Evolutionary conservation across 2,888 invertebrate genomes (phyloP), one percentile per base, ranked within the genome.

Genomic region (Rhamnusium bicolor): DNA sequence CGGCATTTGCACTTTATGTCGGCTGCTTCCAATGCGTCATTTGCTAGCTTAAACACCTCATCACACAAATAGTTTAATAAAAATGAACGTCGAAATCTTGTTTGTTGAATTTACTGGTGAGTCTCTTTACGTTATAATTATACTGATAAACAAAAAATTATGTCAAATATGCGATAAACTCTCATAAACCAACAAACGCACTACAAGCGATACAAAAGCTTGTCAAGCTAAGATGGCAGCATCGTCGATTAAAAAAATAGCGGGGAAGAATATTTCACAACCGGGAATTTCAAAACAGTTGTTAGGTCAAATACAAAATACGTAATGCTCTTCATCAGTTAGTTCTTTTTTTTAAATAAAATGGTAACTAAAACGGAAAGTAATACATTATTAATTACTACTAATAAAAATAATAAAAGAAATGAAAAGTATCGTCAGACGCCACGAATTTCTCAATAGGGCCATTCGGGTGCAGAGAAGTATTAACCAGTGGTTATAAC

Each of bases 141-240:
- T 16, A 40, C 14, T 72, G 21, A 27, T 46, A 54, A 51, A 72
- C 56, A 72, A 67, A 49, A 49, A 60, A 62, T 60, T 29, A 19
- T 24, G 27, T 53, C 32, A 54, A 61, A 54, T 54, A 21, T 69
- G n/a, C 12, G 32, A 62, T 18, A 69, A 61, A 62, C 54, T 40
- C 14, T 18, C 4, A 47, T 24, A 69, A 72, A 69, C 63, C 21
- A 65, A 46, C 56, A 67, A 67, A 67, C 67, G 40, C 32, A 67
- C 40, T 46, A 27, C 46, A 40, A 54, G 53, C 67, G 54, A 32
- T 56, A 67, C 24, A 56, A 56, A 67, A 54, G 72, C 63, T 72
- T 67, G 68, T 69, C 72, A 72, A 72, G 72, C 72, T 51, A 63
- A 72, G 68, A 72, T 68, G 72, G 72, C 56, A 69, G 72, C 63